Conservation (phyloP, 92 coral and sea anemone genomes). For the Galaxea fascicularis region DNA sequence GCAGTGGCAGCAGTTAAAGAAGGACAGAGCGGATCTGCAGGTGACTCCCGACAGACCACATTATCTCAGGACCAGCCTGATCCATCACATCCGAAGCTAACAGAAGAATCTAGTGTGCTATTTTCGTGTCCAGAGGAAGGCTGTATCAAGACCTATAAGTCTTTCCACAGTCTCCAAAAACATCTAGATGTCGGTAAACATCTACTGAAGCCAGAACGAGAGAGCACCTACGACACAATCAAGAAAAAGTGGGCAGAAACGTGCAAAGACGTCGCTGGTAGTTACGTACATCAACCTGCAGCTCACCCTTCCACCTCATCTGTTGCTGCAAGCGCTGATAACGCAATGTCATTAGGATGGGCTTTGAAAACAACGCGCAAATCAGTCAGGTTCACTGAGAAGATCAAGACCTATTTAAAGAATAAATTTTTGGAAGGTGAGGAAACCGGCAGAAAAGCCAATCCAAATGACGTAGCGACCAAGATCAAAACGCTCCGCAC, state of each 20-base stretch:
- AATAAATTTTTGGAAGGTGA: constrained; percentile 50
- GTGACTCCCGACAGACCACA: constrained; percentile 4
- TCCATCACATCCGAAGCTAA: constrained; percentile 3
- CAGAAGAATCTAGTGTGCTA: neutral
- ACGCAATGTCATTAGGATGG: constrained; percentile 39
- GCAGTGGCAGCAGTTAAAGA: neutral
- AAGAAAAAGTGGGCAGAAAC: no score
- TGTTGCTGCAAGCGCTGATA: neutral
- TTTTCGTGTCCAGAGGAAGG: constrained; percentile 42
- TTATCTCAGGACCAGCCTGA: neutral
- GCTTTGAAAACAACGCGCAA: constrained; percentile 46
- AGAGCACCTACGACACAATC: constrained; percentile 14
- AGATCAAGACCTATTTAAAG: constrained; percentile 32
- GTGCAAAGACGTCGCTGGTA: neutral
- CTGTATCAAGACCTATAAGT: constrained; percentile 40
- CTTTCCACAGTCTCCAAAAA: constrained; percentile 20
- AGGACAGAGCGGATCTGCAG: neutral
- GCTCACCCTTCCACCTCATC: neutral
- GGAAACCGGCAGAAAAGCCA: constrained; percentile 61
- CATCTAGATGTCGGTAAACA: constrained; percentile 59
- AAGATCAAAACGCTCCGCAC: constrained; percentile 36
- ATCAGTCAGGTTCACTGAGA: constrained; percentile 41
- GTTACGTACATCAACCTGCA: neutral
- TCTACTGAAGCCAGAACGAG: constrained; percentile 16
- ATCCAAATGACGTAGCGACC: constrained; percentile 30